Evolutionary conservation across 2,113 vertebrate species (phyloP), one percentile per base, ranked within the genome.

Genomic region (Crypturellus undulatus): DNA sequence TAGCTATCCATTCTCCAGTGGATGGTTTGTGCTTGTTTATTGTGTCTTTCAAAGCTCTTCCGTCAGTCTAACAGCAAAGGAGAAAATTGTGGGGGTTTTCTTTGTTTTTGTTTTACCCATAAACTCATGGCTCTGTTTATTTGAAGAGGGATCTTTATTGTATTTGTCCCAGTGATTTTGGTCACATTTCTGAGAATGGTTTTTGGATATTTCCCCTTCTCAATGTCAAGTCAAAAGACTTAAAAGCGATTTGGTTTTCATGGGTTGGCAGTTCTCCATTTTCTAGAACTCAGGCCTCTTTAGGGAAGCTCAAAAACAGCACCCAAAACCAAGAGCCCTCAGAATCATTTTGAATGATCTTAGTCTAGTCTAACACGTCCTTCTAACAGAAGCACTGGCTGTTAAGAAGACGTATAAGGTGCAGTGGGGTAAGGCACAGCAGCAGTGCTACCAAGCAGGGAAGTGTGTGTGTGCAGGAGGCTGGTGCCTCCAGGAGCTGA

Each of bases 171-270:
- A 69, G 22, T 69, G 63, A 58, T 30, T 76, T 67, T 91, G 86
- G 92, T 84, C 86, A 52, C 42, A 65, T 91, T 95, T 95, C 92
- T 92, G 77, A 89, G 91, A 93, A 84, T 11, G 2, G 14, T 51
- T 93, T 92, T 90, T 64, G 62, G 77, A 45, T 40, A 22, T 79
- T 82, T 91, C 73, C 18, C 60, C 51, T 70, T 51, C 45, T 79
- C 59, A 28, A 6, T 79, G 77, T 84, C 36, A 90, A 75, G 70
- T 49, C 73, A 80, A 76, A 93, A 87, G 0, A 1, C 54, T 86
- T 72, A n/a, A 92, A 81, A 79, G 22, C 40, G 64, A 1, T 62
- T 28, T 76, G 78, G n/a, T 47, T 81, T 92, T 79, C 43, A 28
- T 68, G 81, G 58, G 19, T 79, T 95, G 92, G 70, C 73, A 80